Evolutionary conservation across 2,888 invertebrate species (phyloP).

Genomic region (Catocala nupta): DNA sequence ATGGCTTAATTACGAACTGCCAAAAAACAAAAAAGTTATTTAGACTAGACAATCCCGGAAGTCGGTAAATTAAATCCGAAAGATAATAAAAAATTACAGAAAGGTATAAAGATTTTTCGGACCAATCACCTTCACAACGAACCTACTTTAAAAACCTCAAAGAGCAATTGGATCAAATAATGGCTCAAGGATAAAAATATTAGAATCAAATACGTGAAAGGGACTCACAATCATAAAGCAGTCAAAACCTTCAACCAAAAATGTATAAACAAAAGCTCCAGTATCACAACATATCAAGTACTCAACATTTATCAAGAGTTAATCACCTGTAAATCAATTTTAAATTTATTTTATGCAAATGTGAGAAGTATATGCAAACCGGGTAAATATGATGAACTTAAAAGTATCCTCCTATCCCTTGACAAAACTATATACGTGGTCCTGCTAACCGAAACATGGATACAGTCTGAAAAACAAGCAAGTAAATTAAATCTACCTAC

Average conservation of each 20-base stretch:
- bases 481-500: conserved; percentile 15
- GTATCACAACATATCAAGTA: neutral
- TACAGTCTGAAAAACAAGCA: conserved; percentile 29
- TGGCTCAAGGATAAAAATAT: neutral
- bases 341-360: conserved; percentile 40
- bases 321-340: neutral
- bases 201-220: neutral
- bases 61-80: too few species aligned
- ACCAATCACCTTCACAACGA: too few species aligned
- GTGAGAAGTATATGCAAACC: conserved; percentile 39
- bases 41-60: too few species aligned
- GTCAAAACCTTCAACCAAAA: neutral
- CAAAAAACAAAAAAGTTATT: too few species aligned
- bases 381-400: conserved; percentile 41
- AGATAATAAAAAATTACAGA: too few species aligned
- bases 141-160: neutral
- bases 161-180: neutral
- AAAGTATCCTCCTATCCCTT: conserved; percentile 33
- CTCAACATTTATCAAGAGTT: neutral
- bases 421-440: conserved; percentile 25
- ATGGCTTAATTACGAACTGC: too few species aligned
- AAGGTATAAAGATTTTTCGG: too few species aligned
- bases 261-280: neutral
- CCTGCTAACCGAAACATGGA: conserved; percentile 43
- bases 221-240: neutral